A percentile compares a stretch with the other conserved stretches of the same genome.
These are phyloP conservation scores for Sminthopsis crassicaudata DNA, from an alignment of 2,113 vertebrate genomes.

Conservation along the genomic window DNA sequence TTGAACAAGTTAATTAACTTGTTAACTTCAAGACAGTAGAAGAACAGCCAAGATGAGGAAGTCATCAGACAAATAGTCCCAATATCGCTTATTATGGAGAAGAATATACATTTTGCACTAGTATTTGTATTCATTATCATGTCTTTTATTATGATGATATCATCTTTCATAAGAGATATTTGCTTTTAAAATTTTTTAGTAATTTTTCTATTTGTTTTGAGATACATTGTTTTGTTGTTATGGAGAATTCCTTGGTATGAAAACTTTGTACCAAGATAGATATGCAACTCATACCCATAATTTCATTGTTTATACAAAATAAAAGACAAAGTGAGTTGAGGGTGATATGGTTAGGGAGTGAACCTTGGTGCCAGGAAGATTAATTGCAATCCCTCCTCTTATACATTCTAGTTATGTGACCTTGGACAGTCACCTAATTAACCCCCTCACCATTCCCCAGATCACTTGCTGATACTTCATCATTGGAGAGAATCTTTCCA, in stretches of 20 bases:
- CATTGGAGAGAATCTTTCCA: background rate
- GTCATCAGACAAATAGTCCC: background rate
- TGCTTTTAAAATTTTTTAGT: conserved; percentile 26
- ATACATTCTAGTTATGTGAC: background rate
- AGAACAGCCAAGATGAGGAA: background rate
- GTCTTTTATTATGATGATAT: background rate
- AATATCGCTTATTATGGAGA: background rate
- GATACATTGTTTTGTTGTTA: background rate
- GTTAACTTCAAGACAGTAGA: background rate
- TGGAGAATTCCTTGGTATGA: background rate
- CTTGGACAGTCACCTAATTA: background rate
- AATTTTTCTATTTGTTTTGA: background rate
- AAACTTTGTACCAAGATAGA: background rate
- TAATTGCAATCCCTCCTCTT: background rate
- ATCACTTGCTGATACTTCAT: background rate
- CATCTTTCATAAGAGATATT: conserved; percentile 4
- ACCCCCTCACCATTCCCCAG: background rate
- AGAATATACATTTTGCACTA: conserved; percentile 21
- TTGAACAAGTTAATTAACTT: no score
- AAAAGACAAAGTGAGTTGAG: background rate
- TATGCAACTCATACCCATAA: background rate
- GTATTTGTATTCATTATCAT: conserved; percentile 20
- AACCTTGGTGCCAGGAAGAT: background rate
- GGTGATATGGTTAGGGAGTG: background rate
- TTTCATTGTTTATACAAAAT: background rate